Conservation (phyloP, 2,888 invertebrate genomes). For the Pristionchus arcanus region DNA sequence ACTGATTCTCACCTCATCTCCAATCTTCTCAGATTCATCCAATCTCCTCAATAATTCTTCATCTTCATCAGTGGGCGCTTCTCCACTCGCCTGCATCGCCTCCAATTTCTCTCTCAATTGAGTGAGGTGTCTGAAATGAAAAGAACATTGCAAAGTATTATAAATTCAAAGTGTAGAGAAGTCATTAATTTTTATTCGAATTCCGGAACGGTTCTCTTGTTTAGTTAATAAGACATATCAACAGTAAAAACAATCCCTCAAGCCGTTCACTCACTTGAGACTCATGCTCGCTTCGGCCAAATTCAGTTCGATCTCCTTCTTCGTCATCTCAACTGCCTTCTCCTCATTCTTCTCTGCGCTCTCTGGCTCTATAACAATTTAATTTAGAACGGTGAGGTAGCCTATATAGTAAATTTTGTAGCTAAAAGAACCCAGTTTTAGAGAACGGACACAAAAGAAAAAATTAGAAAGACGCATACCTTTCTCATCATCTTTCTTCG, state of each 20-base stretch:
- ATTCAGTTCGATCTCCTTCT: constrained; percentile 53
- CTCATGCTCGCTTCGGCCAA: constrained; percentile 23
- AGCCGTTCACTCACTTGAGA: constrained; percentile 19
- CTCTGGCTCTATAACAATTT: background rate
- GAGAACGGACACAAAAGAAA: no score
- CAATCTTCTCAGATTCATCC: constrained; percentile 49
- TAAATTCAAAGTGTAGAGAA: no score
- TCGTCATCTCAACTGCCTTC: constrained; percentile 44
- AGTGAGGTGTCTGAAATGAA: constrained; percentile 65
- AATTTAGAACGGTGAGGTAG: no score
- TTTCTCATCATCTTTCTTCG: constrained; percentile 49
- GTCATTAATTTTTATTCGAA: no score
- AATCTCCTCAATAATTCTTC: constrained; percentile 57
- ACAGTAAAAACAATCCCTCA: background rate
- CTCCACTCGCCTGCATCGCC: constrained; percentile 60
- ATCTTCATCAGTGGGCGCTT: constrained; percentile 61
- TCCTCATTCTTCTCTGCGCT: background rate
- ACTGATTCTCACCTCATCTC: constrained; percentile 25
- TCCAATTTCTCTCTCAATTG: constrained; percentile 69
- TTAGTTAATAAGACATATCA: background rate
- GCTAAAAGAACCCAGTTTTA: no score
- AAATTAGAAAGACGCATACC: background rate
- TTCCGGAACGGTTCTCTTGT: background rate
- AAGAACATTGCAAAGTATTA: no score
- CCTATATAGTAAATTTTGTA: no score